Percentiles rank a stretch among this genome's conserved stretches.
phyloP scores from a whole-genome alignment of 1,140 invertebrate genomes.

The Drosophila grimshawi region DNA sequence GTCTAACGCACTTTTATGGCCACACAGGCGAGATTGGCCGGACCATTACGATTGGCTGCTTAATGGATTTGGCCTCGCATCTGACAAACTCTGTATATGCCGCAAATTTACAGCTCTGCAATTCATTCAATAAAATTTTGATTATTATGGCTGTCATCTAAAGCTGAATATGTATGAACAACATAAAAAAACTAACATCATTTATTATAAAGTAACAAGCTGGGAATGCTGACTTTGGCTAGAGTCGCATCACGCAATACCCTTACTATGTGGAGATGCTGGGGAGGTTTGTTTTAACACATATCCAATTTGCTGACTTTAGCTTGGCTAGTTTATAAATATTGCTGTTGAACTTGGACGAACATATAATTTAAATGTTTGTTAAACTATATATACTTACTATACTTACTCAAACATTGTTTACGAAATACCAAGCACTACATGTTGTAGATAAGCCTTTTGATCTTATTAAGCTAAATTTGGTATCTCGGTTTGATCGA shows the following conservation, averaged over 20 bases:
- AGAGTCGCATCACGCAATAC: not conserved
- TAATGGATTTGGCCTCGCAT: conserved; percentile 73
- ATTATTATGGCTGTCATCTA: conserved; percentile 77
- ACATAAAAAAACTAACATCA: conserved; percentile 29
- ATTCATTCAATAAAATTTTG: conserved; percentile 80
- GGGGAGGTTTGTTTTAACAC: too few relatives aligned
- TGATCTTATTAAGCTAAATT: too few relatives aligned
- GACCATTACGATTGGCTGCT: conserved; percentile 27
- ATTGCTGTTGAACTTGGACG: too few relatives aligned
- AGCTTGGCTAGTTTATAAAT: too few relatives aligned
- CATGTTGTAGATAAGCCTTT: too few relatives aligned
- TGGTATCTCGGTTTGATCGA: too few relatives aligned
- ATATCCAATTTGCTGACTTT: too few relatives aligned
- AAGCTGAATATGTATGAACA: conserved; percentile 50
- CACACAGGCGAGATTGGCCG: conserved; percentile 49
- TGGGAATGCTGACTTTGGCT: not conserved
- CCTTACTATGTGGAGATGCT: not conserved
- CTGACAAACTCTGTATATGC: conserved; percentile 55
- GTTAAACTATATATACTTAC: too few relatives aligned
- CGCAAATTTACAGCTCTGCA: conserved; percentile 60
- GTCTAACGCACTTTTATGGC: conserved; percentile 79
- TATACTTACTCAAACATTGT: too few relatives aligned
- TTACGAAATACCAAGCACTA: too few relatives aligned
- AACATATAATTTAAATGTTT: too few relatives aligned
- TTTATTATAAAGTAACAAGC: conserved; percentile 22